Percentiles rank a stretch among this genome's conserved stretches.
Conservation (phyloP, 1,140 invertebrate species). For the Drosophila elegans region DNA sequence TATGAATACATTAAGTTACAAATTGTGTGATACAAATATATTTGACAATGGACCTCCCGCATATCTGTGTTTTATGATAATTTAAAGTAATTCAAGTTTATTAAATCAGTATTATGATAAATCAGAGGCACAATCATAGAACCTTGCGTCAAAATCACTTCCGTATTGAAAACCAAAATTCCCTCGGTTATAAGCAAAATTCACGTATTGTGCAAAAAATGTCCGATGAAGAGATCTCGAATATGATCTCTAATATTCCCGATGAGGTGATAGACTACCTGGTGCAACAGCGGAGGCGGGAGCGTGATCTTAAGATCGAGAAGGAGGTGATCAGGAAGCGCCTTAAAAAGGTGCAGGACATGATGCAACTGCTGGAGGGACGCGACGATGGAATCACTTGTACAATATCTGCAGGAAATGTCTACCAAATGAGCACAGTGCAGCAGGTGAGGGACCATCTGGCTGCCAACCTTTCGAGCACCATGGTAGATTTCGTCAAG, state of each 20-base stretch:
- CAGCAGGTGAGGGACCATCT: constrained; percentile 32
- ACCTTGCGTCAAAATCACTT: background rate
- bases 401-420: constrained; percentile 45
- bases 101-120: too few relatives aligned
- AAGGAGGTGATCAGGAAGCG: constrained; percentile 53
- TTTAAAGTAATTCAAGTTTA: too few relatives aligned
- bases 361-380: constrained; percentile 42
- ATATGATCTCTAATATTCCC: constrained; percentile 18
- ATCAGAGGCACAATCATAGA: background rate
- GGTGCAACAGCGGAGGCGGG: constrained; percentile 45
- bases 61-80: background rate
- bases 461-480: background rate
- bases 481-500: background rate
- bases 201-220: constrained; percentile 13
- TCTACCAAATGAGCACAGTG: constrained; percentile 59
- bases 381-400: constrained; percentile 46
- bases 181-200: constrained; percentile 3
- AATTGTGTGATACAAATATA: background rate
- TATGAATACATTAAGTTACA: constrained; percentile 29
- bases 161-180: constrained; percentile 1
- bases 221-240: constrained; percentile 10
- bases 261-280: constrained; percentile 60
- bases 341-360: constrained; percentile 37
- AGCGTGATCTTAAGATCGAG: constrained; percentile 37
- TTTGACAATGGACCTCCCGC: background rate